These are phyloP conservation scores for Bombus turneri DNA, from an alignment of 1,140 invertebrate species.

Conservation along the genomic window DNA sequence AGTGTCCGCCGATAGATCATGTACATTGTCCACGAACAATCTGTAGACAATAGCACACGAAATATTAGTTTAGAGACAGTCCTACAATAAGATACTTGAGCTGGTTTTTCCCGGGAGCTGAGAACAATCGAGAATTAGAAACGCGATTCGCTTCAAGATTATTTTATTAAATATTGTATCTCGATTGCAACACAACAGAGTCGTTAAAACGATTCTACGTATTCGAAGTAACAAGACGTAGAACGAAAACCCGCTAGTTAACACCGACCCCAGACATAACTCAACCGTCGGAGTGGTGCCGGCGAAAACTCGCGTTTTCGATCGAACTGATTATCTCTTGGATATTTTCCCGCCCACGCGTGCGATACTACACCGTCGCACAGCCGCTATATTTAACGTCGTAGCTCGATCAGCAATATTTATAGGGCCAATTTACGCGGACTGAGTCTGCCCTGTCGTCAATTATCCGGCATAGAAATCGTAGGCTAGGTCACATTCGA, in stretches of 20 bases:
- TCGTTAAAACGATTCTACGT: neutral
- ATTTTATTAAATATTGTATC: neutral
- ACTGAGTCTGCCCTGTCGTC: neutral
- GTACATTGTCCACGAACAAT: no score
- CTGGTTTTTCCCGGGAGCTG: no score
- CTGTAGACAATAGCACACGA: neutral
- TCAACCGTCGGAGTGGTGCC: neutral
- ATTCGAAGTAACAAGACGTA: neutral
- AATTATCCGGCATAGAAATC: constrained; percentile 2
- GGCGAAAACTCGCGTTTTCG: constrained; percentile 13
- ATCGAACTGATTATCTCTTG: constrained; percentile 12
- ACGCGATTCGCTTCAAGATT: neutral
- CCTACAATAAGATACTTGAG: neutral
- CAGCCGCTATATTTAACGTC: neutral
- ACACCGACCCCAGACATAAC: neutral
- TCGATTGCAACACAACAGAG: no score
- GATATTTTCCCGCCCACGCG: constrained; percentile 15
- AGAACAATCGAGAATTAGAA: neutral
- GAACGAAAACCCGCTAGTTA: neutral
- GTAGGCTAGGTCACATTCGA: neutral
- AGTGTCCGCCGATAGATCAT: no score
- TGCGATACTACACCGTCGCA: neutral
- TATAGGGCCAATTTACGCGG: constrained; percentile 2
- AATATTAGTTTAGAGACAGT: neutral
- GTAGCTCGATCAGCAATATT: neutral